Evolutionary conservation across 2,888 invertebrate species (phyloP), one percentile per base, ranked within the genome.

Genomic region (Drosophila leonis): DNA sequence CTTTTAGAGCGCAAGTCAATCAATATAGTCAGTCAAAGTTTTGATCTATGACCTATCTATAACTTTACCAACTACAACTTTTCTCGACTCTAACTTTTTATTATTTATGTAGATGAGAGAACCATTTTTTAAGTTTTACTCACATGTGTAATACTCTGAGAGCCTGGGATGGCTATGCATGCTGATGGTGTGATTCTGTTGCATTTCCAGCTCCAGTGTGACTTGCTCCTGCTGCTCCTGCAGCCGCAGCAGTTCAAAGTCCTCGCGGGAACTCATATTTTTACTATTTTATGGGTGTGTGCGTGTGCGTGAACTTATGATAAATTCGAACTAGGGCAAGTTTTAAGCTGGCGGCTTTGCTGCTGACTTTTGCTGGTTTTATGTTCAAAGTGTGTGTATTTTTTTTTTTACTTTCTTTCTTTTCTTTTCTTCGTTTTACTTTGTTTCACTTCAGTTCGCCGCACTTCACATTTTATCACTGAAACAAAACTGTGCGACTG

Each of bases 101-200:
- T 46, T n/a, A 29, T 46, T 35, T 46, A 46, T 37, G 46, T 35
- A 59, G 35, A 44, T 35, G 56, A 12, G 27, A 1, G 20, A 20
- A 33, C 33, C 33, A 55, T 20, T 29, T 49, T 20, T n/a, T 12
- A 20, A 24, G 44, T 44, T 44, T 29, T 33, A 90, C 91, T 87
- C 67, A 92, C 92, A 83, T 64, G 71, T 65, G 62, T 92, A 92
- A 69, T 91, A 92, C 27, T 92, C 92, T 0, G 71, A 24, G 37
- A 92, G 77, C 5, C 75, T 79, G n/a, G 92, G 92, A 73, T 90
- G 82, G 27, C 60, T 65, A 56, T 82, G 78, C 24, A 80, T 81
- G 57, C 66, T 84, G 10, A 67, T 44, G 44, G 75, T 71, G 39
- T 46, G 57, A 55, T 90, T 88, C 10, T 65, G 51, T 39, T 72